These are phyloP conservation scores for Avahi laniger DNA, from an alignment of 2,797 vertebrate genomes.

Conservation along the genomic window DNA sequence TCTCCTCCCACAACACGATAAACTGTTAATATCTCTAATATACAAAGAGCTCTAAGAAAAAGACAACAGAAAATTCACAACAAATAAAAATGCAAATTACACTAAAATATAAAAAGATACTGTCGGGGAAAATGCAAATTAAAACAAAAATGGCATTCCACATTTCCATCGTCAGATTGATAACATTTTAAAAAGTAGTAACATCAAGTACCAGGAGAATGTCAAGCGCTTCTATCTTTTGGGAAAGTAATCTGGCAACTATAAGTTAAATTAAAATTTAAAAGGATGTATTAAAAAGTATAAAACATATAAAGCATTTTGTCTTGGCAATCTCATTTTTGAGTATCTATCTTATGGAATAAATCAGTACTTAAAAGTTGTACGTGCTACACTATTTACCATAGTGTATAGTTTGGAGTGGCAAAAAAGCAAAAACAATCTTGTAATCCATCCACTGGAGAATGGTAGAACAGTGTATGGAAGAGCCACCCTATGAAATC, in stretches of 20 bases:
- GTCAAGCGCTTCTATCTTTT: conserved; percentile 24
- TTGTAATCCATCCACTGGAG: not conserved
- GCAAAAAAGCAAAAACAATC: not conserved
- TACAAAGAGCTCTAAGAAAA: conserved; percentile 26
- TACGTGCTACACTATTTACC: not conserved
- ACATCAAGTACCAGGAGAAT: not conserved
- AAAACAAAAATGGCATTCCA: not conserved
- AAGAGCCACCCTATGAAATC: not conserved
- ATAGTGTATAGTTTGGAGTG: not conserved
- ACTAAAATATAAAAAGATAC: not conserved
- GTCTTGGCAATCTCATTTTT: not conserved
- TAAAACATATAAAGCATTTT: conserved; percentile 30
- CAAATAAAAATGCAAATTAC: not conserved
- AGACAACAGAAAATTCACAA: not conserved
- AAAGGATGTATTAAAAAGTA: conserved; percentile 5
- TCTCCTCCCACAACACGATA: not conserved
- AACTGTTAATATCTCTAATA: not conserved
- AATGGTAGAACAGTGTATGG: not conserved
- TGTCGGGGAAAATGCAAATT: conserved; percentile 1
- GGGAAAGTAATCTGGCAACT: not conserved
- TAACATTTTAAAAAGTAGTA: not conserved
- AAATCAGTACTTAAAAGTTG: conserved; percentile 20
- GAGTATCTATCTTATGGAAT: not conserved
- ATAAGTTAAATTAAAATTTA: conserved; percentile 10
- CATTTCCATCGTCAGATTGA: not conserved